Base-by-base conservation (phyloP, 1,140 invertebrate genomes). In the Choristoneura fumiferana region DNA sequence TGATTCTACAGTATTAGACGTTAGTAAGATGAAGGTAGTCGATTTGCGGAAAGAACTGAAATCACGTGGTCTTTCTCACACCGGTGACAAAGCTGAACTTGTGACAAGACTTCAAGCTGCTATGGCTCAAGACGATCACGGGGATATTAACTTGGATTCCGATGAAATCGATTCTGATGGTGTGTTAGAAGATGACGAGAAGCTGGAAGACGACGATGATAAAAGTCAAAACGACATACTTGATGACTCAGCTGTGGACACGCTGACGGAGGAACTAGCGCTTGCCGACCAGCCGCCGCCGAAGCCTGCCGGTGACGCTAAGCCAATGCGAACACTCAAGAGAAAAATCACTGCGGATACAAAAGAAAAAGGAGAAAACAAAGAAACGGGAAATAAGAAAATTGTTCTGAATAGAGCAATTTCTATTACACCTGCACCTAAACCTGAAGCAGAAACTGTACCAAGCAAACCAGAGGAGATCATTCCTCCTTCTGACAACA, bases 31-130 rank as follows among this genome's bases (percentile, higher is more conserved):
- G 76, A 89, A 95, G 91, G 94, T 95, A 29, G 92, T 94, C 6
- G 95, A 97, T 78, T 89, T 97, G 62, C 95, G 94, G 67, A 92
- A 93, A 69, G 95, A 96, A 84, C 84, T 96, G 22, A 96, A 96
- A 84, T 87, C 92, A 62, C 92, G 94, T 73, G 95, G 95, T 38
- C 84, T 96, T 10, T 87, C 93, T 12, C 92, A 92, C 10, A 88
- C 92, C 39, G 96, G 95, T 8, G 96, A 96, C 76, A 97, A 96
- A 91, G 94, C 91, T 33, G 95, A 96, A 71, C 86, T 97, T 36
- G 85, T 95, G 15, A 93, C 95, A 59, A 91, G 95, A 65, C 90
- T 97, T 43, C 93, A 95, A 74, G 82, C 92, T 38, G 92, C 93
- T 3, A 81, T 95, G 54, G 64, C 90, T 49, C 81, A 86, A 58